Evolutionary conservation across 2,113 vertebrate genomes (phyloP).

Genomic region (Tetraodon nigroviridis): DNA sequence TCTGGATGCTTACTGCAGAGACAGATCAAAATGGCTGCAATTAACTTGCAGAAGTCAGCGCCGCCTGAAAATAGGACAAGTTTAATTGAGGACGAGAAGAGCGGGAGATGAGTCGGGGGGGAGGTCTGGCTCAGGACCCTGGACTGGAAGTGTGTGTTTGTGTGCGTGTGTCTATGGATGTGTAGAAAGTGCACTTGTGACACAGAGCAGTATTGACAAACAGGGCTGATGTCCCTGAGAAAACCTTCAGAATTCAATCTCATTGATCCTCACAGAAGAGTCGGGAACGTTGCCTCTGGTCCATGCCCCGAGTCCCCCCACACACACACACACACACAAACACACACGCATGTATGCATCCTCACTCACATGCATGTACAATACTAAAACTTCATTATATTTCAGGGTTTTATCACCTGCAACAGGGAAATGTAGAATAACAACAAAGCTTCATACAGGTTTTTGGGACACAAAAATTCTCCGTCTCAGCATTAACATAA

Average conservation of each 20-base stretch:
- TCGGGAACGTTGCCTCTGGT: conserved; percentile 59
- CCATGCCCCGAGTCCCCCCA: conserved; percentile 64
- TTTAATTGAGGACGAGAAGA: conserved; percentile 42
- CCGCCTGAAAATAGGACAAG: conserved; percentile 19
- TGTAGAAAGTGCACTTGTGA: conserved; percentile 78
- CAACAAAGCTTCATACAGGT: too few relatives aligned
- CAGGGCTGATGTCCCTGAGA: conserved; percentile 74
- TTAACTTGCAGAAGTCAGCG: background rate
- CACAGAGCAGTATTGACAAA: conserved; percentile 77
- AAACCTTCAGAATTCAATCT: conserved; percentile 80
- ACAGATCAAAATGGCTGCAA: too few relatives aligned
- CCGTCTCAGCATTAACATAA: too few relatives aligned
- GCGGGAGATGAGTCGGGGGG: conserved; percentile 27
- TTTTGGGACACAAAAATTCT: too few relatives aligned
- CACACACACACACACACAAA: conserved; percentile 34
- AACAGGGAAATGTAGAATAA: too few relatives aligned
- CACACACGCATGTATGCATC: background rate
- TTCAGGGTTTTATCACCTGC: too few relatives aligned
- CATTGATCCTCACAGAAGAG: conserved; percentile 70
- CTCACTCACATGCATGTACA: too few relatives aligned
- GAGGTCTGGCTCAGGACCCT: conserved; percentile 45
- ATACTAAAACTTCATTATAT: too few relatives aligned
- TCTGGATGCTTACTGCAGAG: too few relatives aligned
- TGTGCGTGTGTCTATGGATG: conserved; percentile 27
- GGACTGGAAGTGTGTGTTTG: conserved; percentile 45